Conservation (phyloP, 2,797 vertebrate genomes). For the Phrynocephalus forsythii region DNA sequence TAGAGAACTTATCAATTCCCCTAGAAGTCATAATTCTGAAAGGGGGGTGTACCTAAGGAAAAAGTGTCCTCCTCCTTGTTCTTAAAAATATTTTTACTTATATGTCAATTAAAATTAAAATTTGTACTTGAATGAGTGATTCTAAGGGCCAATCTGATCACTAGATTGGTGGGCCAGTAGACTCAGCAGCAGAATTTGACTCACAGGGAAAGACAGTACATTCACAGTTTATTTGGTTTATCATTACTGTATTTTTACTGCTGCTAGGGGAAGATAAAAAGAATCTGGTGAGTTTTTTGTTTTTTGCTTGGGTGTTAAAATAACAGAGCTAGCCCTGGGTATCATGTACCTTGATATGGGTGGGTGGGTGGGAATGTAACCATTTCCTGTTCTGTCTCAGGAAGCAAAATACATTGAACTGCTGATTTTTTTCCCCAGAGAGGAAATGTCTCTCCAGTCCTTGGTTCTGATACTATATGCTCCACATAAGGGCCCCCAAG, state of each 20-base stretch:
- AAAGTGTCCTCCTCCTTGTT: neutral
- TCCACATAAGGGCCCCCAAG: neutral
- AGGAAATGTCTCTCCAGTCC: neutral
- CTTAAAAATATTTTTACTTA: neutral
- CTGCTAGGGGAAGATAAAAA: neutral
- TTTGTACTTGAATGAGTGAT: neutral
- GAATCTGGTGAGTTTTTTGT: neutral
- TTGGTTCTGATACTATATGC: neutral
- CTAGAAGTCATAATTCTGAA: slow-evolving; percentile 17
- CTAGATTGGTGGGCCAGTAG: too few relatives aligned
- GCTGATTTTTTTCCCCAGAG: neutral
- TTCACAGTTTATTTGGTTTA: neutral
- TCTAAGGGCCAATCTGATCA: neutral
- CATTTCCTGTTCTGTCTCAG: neutral
- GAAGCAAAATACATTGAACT: neutral
- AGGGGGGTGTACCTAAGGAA: neutral
- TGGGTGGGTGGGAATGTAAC: neutral
- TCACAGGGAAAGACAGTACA: neutral
- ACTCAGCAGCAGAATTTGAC: neutral
- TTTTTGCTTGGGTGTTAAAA: neutral
- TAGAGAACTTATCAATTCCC: neutral
- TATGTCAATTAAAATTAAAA: neutral
- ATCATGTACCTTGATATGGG: too few relatives aligned
- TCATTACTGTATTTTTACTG: neutral
- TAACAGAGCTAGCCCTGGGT: neutral